These are phyloP conservation scores for Lepidochrysops patricia DNA, from an alignment of 2,888 invertebrate genomes.

Conservation along the genomic window DNA sequence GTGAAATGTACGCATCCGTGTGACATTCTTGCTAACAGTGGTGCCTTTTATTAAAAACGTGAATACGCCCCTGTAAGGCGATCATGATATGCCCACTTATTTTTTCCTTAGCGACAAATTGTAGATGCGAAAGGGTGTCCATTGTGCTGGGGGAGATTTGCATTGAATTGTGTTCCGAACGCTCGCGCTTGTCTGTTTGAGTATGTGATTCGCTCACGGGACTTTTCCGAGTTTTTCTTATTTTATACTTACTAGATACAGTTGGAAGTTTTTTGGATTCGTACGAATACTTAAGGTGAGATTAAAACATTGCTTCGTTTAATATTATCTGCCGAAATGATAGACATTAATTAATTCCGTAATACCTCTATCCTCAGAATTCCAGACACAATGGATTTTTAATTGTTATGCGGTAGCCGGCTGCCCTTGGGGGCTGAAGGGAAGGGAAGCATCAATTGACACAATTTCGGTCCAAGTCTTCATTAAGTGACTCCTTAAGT, in stretches of 20 bases:
- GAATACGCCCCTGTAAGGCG: slow-evolving; percentile 27
- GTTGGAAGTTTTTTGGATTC: too few species aligned
- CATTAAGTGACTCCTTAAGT: too few species aligned
- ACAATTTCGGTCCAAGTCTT: too few species aligned
- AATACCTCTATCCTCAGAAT: too few species aligned
- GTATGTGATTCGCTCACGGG: slow-evolving; percentile 43
- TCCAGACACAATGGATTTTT: too few species aligned
- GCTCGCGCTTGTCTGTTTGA: slow-evolving; percentile 51
- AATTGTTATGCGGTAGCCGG: too few species aligned
- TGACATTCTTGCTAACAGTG: slow-evolving; percentile 65
- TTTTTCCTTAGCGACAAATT: slow-evolving; percentile 21
- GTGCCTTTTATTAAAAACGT: slow-evolving; percentile 67
- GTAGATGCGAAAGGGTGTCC: slow-evolving; percentile 19
- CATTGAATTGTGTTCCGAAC: slow-evolving; percentile 43
- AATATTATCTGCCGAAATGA: too few species aligned
- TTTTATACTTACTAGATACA: not conserved
- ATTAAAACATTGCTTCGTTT: too few species aligned
- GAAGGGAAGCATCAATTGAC: too few species aligned
- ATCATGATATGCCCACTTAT: slow-evolving; percentile 23
- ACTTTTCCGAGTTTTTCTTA: not conserved
- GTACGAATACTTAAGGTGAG: too few species aligned
- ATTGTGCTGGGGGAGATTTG: slow-evolving; percentile 34
- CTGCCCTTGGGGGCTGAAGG: too few species aligned
- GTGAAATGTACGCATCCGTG: slow-evolving; percentile 71
- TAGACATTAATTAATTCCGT: too few species aligned